These are phyloP conservation scores for Passer domesticus DNA, from an alignment of 2,113 vertebrate genomes.

Conservation along the genomic window DNA sequence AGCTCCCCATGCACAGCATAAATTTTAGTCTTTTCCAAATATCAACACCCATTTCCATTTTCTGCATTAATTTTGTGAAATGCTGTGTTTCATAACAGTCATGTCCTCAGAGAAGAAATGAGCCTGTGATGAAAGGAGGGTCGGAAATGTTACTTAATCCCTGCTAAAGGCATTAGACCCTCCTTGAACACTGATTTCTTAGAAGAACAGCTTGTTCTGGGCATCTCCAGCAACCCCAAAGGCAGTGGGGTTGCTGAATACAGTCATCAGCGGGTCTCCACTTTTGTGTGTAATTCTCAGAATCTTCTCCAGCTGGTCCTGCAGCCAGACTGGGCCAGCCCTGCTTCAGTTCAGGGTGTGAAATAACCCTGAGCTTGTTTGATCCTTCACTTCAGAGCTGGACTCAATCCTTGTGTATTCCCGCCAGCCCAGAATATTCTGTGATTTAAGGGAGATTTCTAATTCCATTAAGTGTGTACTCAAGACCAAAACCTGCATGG, in stretches of 20 bases:
- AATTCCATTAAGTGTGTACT: neutral
- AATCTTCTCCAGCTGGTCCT: neutral
- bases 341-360: rapidly evolving
- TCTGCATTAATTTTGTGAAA: neutral
- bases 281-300: neutral
- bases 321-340: neutral
- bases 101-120: neutral
- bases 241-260: neutral
- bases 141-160: neutral
- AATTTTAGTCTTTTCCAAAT: neutral
- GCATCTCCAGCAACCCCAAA: neutral
- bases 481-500: neutral
- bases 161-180: neutral
- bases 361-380: neutral
- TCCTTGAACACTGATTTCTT: neutral
- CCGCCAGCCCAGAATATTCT: neutral
- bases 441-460: neutral
- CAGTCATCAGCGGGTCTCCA: rapidly evolving
- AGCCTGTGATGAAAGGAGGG: neutral
- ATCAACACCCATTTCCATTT: neutral
- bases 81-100: neutral
- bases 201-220: neutral
- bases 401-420: neutral
- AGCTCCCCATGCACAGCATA: neutral
- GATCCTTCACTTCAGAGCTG: neutral